Evolutionary conservation across 2,888 invertebrate genomes (phyloP).

Genomic region (Blastobasis lacticolella): DNA sequence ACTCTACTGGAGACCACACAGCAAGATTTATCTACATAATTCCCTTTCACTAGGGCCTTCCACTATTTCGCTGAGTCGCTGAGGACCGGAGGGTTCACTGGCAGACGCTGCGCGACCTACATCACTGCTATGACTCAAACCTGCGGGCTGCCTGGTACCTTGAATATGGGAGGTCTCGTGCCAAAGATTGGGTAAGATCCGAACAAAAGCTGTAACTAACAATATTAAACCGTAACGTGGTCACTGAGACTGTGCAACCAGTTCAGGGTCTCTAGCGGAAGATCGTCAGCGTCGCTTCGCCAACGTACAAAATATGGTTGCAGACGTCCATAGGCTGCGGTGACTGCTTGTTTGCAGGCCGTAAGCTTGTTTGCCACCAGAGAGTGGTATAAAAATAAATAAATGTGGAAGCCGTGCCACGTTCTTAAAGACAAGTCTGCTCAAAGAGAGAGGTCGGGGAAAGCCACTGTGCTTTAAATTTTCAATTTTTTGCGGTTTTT

Average conservation of each 20-base stretch:
- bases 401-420: background rate
- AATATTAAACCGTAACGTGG: background rate
- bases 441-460: background rate
- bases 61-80: constrained; percentile 28
- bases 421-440: too few relatives aligned
- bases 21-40: too few relatives aligned
- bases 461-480: too few relatives aligned
- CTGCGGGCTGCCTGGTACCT: constrained; percentile 15
- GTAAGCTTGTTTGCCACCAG: too few relatives aligned
- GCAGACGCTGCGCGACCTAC: constrained; percentile 18
- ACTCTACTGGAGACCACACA: background rate
- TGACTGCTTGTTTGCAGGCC: too few relatives aligned
- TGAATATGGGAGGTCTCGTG: constrained; percentile 24
- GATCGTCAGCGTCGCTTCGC: background rate
- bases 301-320: background rate
- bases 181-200: constrained; percentile 27
- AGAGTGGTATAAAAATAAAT: too few relatives aligned
- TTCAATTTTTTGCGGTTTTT: too few relatives aligned
- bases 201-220: too few relatives aligned
- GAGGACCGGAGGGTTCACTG: constrained; percentile 21
- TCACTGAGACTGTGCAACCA: background rate
- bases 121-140: constrained; percentile 19
- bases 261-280: background rate
- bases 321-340: too few relatives aligned
- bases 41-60: constrained; percentile 15